Conservation (phyloP, 2,888 invertebrate genomes). For the Idaea aversata region DNA sequence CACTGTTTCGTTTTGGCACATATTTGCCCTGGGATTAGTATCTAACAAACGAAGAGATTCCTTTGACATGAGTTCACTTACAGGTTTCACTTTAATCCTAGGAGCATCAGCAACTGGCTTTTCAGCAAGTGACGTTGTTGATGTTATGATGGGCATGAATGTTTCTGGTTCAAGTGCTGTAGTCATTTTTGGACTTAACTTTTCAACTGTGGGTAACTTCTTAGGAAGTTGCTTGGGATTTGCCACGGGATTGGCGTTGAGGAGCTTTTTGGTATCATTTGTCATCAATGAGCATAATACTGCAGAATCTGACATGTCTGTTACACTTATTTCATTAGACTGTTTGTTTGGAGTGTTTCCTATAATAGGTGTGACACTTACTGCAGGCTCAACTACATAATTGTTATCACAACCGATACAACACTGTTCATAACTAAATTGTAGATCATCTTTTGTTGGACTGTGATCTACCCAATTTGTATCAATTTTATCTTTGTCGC, state of each 20-base stretch:
- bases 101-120: constrained; percentile 31
- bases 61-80: constrained; percentile 60
- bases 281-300: background rate
- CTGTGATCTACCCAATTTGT: constrained; percentile 37
- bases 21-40: background rate
- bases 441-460: constrained; percentile 4
- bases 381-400: background rate
- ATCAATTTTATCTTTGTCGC: constrained; percentile 27
- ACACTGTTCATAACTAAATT: background rate
- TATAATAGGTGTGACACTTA: background rate
- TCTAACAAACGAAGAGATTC: constrained; percentile 32
- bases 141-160: constrained; percentile 58
- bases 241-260: constrained; percentile 55
- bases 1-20: constrained; percentile 6
- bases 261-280: constrained; percentile 31
- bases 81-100: constrained; percentile 68
- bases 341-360: background rate
- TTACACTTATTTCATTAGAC: background rate
- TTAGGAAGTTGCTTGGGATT: constrained; percentile 68
- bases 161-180: constrained; percentile 10
- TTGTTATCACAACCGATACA: background rate
- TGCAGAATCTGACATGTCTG: constrained; percentile 1
- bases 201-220: constrained; percentile 18
- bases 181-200: constrained; percentile 12
- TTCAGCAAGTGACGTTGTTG: constrained; percentile 54